Evolutionary conservation across 2,113 vertebrate species (phyloP).

Genomic region (Edolisoma coerulescens): DNA sequence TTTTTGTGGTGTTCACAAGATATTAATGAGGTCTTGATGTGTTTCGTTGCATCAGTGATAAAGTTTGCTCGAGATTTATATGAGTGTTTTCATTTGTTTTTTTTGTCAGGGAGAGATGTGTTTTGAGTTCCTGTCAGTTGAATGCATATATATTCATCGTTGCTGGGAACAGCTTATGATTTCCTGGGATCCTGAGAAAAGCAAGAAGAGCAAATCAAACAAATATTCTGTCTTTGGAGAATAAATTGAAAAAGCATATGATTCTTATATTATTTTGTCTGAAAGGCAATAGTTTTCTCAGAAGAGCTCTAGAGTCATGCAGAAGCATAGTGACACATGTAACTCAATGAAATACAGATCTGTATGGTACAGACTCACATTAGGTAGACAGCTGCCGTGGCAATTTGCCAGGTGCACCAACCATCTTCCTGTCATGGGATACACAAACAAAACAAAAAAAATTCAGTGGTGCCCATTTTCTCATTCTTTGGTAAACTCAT

Average conservation of each 20-base stretch:
- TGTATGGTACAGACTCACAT: background rate
- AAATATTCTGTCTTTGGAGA: background rate
- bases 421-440: constrained; percentile 14
- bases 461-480: background rate
- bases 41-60: constrained; percentile 14
- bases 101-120: constrained; percentile 3
- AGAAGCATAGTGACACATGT: background rate
- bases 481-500: constrained; percentile 5
- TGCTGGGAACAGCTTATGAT: background rate
- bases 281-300: background rate
- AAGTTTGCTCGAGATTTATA: constrained; percentile 6
- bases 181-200: background rate
- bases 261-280: constrained; percentile 1
- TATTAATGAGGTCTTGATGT: constrained; percentile 2
- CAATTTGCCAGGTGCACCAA: background rate
- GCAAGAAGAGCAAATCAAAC: background rate
- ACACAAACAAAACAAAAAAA: constrained; percentile 6
- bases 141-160: background rate
- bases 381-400: background rate
- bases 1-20: constrained; percentile 12
- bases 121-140: constrained; percentile 14
- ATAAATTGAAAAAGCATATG: background rate
- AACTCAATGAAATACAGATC: background rate
- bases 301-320: background rate
- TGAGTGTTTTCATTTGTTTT: background rate